phyloP scores from a whole-genome alignment of 2,888 invertebrate genomes.

The Physocephala rufipes region DNA sequence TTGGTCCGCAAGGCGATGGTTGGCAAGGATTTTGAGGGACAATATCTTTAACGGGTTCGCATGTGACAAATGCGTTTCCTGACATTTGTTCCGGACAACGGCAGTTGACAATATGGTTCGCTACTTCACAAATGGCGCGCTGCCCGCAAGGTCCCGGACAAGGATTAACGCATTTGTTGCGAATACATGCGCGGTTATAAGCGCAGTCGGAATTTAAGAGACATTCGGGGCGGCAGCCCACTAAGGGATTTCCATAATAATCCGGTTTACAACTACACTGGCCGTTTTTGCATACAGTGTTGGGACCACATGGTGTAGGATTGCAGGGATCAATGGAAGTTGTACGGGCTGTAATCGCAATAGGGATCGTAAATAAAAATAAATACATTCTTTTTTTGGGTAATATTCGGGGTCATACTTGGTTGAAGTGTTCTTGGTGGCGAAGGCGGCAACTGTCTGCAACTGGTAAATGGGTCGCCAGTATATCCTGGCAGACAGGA shows the following conservation, averaged over 20 bases:
- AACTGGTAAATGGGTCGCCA: conserved; percentile 81
- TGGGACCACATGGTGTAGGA: conserved; percentile 82
- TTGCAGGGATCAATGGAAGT: conserved; percentile 72
- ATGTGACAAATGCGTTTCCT: conserved; percentile 77
- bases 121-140: conserved; percentile 79
- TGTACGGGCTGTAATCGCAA: conserved; percentile 47
- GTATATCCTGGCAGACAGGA: conserved; percentile 76
- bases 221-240: conserved; percentile 84
- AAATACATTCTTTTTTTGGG: background rate
- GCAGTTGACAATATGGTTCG: conserved; percentile 75
- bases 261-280: conserved; percentile 79
- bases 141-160: conserved; percentile 84
- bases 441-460: conserved; percentile 69
- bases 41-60: conserved; percentile 68
- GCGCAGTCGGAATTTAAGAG: conserved; percentile 82
- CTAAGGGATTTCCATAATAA: conserved; percentile 81
- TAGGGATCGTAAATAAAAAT: conserved; percentile 22
- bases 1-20: conserved; percentile 76
- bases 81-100: conserved; percentile 74
- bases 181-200: conserved; percentile 78
- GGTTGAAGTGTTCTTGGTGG: conserved; percentile 53
- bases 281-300: conserved; percentile 77
- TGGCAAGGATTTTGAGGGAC: conserved; percentile 70
- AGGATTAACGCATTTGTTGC: conserved; percentile 84
- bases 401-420: conserved; percentile 47